Evolutionary conservation across 2,888 invertebrate species (phyloP), one percentile per base, ranked within the genome.

Genomic region (Trichogramma dendrolimi): DNA sequence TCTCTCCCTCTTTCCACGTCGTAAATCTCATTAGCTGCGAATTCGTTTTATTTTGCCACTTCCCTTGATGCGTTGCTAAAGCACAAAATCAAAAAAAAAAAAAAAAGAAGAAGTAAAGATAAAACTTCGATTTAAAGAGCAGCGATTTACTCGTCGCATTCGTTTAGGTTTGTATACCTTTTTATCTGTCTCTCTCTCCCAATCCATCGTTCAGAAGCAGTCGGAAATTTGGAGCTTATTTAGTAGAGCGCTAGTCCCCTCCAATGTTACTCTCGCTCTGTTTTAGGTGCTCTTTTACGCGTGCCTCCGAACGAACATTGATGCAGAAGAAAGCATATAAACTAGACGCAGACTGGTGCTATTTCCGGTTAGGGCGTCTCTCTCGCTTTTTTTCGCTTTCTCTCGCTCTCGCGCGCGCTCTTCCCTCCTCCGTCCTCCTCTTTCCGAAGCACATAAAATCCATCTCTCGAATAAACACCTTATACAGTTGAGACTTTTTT

Each of bases 201-300:
- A 27, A 27, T 27, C 27, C 27, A 27, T 27, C 27, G 27, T 27
- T 27, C 27, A 27, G 27, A 11, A 54, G 48, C 54, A 48, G 48
- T 50, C 53, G 42, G 54, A 60, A 57, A 63, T 63, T 47, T 49
- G 10, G 50, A 49, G 48, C 60, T 58, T 58, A 60, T 63, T 63
- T 60, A 57, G 51, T 47, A 58, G 58, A 63, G 58, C 67, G 64
- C 27, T 27, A 68, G 67, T 68, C 62, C 66, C 63, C 66, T 64
- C 71, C 27, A 27, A 27, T 69, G 56, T 68, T 64, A 62, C 68
- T 65, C 68, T 67, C 61, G 42, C 44, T 41, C 46, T 55, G 44
- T 47, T 54, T 11, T 50, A 27, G 41, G 50, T 61, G 50, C 46
- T 63, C 63, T 50, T 58, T 55, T 57, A 48, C 48, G 51, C 41